Conservation (phyloP, 2,888 invertebrate species). For the Clitarchus hookeri region DNA sequence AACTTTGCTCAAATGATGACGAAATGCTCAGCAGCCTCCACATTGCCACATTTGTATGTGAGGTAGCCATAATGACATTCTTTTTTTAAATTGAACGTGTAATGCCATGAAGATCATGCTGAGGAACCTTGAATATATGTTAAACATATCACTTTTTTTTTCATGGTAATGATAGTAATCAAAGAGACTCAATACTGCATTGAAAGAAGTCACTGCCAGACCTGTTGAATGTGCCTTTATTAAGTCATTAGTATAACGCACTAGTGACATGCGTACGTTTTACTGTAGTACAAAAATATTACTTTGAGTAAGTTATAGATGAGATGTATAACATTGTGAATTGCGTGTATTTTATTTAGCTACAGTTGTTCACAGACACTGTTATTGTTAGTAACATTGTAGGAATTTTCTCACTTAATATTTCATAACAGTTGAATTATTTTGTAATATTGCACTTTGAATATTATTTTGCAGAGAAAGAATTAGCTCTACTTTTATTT, state of each 20-base stretch:
- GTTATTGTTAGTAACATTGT: background rate
- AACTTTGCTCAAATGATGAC: background rate
- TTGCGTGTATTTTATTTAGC: background rate
- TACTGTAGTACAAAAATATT: background rate
- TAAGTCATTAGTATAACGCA: background rate
- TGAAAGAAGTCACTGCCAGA: conserved; percentile 2
- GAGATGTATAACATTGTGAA: background rate
- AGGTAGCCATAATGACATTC: background rate
- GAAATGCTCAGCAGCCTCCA: background rate
- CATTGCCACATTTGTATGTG: background rate
- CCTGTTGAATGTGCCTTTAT: background rate
- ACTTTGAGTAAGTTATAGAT: background rate
- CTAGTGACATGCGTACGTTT: background rate
- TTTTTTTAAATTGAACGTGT: background rate
- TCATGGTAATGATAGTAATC: background rate
- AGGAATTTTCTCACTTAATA: background rate
- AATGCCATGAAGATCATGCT: background rate
- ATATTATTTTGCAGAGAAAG: too few relatives aligned
- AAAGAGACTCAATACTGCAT: conserved; percentile 4
- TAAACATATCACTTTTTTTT: background rate
- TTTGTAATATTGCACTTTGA: too few relatives aligned
- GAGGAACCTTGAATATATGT: background rate
- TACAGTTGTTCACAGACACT: background rate
- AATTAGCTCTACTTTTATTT: too few relatives aligned
- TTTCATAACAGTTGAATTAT: too few relatives aligned